phyloP scores from a whole-genome alignment of 2,888 invertebrate species.

The Mylabris sibirica region DNA sequence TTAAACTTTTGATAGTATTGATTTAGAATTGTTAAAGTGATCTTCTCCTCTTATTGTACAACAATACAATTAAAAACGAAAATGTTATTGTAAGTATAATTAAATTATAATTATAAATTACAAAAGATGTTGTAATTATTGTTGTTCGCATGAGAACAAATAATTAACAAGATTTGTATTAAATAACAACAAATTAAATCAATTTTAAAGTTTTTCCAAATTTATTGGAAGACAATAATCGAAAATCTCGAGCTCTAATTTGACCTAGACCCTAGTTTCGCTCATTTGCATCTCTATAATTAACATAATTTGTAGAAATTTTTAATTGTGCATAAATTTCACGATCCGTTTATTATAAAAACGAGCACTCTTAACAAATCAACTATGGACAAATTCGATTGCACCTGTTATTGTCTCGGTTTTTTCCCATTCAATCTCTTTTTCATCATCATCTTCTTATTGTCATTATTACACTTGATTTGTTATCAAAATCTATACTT shows the following conservation, averaged over 20 bases:
- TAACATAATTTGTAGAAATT: background rate
- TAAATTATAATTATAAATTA: background rate
- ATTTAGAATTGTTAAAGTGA: background rate
- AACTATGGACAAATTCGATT: background rate
- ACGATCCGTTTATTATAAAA: too few species aligned
- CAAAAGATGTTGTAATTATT: background rate
- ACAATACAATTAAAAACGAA: background rate
- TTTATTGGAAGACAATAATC: background rate
- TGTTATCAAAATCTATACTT: background rate
- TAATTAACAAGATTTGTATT: background rate
- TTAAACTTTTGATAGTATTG: background rate
- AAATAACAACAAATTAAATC: background rate
- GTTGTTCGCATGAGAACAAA: background rate
- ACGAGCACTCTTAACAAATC: background rate
- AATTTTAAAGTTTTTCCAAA: background rate
- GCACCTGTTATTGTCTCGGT: background rate
- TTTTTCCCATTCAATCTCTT: background rate
- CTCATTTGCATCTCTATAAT: background rate
- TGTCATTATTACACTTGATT: background rate
- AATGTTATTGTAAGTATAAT: constrained; percentile 11
- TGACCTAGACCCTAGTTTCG: too few species aligned
- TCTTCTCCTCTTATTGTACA: background rate
- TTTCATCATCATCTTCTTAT: background rate
- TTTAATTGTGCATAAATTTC: background rate
- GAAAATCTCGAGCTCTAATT: too few species aligned